Base-by-base conservation (phyloP, 2,113 vertebrate genomes). In the Scartelaos histophorus region DNA sequence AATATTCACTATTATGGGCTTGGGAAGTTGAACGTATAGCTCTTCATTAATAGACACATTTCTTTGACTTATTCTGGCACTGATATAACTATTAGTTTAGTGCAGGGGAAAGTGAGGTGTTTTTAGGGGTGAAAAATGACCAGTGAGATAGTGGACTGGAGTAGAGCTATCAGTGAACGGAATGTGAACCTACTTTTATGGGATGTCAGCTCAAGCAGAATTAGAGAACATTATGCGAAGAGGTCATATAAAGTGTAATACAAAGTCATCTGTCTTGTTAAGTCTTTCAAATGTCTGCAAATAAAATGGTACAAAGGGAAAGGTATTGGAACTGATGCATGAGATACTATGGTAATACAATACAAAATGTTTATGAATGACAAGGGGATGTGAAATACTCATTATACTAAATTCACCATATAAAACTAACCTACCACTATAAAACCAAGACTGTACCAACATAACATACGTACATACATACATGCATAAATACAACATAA, bases 11-110 rank as follows among this genome's bases (percentile, higher is more conserved):
- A n/a, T 64, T 75, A 75, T 60, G 66, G 69, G 76, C 69, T 61
- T 64, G 46, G 69, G 35, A 73, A 70, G 60, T 61, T 74, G 76
- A 86, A 80, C 69, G 45, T 73, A 86, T 79, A 82, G 78, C 80
- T 84, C 82, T 83, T 86, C 83, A 81, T 86, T 76, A 86, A 61
- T 47, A 70, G 61, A 70, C 61, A 49, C 73, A 73, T 72, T 83
- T 76, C 60, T 81, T 82, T 81, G 79, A 82, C 76, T 85, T 81
- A 79, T 82, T 79, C 69, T 76, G 79, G 66, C 67, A 71, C 61
- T 70, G 78, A 85, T 72, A 73, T 65, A 73, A 66, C 79, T 68
- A 78, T 87, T 85, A 82, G 75, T 64, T 80, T 76, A 68, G 82
- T 69, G 77, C 61, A 72, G 15, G 62, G 49, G 71, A 82, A 81